These are phyloP conservation scores for Thomomys bottae DNA, from an alignment of 2,113 vertebrate genomes.

Conservation along the genomic window DNA sequence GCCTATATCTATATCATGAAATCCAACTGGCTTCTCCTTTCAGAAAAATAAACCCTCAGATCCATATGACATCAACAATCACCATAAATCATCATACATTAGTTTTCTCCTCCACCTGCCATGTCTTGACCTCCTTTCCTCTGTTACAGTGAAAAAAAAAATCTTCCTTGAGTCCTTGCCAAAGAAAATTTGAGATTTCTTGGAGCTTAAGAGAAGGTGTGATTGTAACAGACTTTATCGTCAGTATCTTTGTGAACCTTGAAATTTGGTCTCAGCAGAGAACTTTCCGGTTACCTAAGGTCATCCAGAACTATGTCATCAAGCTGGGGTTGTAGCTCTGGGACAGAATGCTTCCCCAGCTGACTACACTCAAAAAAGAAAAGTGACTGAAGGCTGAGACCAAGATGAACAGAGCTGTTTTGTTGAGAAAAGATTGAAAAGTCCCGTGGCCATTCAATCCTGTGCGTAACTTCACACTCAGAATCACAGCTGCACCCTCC, in stretches of 20 bases:
- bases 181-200: slow-evolving; percentile 42
- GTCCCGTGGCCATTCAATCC: not conserved
- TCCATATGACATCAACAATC: not conserved
- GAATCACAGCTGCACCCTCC: not conserved
- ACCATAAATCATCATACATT: not conserved
- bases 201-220: not conserved
- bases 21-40: not conserved
- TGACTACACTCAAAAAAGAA: too few species aligned
- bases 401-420: not conserved
- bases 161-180: not conserved
- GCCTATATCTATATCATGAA: not conserved
- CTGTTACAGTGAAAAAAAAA: not conserved
- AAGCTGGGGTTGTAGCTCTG: not conserved
- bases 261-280: slow-evolving; percentile 20
- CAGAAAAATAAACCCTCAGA: not conserved
- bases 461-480: not conserved
- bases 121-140: not conserved
- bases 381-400: not conserved
- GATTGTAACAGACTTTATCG: not conserved
- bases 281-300: not conserved
- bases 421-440: not conserved
- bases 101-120: not conserved
- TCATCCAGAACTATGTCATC: not conserved
- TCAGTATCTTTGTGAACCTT: not conserved
- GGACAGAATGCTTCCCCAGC: not conserved